phyloP scores from a whole-genome alignment of 2,888 invertebrate species.

The Eledone cirrhosa region DNA sequence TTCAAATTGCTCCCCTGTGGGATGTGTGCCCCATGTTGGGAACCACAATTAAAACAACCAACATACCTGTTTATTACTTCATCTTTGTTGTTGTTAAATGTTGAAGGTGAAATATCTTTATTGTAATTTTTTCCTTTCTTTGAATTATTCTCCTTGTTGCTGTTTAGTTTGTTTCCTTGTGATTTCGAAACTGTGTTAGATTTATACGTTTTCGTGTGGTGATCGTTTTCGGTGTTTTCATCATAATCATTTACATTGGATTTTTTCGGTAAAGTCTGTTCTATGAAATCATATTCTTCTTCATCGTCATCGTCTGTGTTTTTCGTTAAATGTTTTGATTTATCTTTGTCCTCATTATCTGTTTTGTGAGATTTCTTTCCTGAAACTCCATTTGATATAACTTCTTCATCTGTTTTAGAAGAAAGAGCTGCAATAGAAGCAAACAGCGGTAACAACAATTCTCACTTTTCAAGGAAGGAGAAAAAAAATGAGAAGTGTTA shows the following conservation, averaged over 20 bases:
- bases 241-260: constrained; percentile 61
- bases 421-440: constrained; percentile 58
- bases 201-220: constrained; percentile 57
- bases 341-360: constrained; percentile 40
- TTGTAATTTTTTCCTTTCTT: constrained; percentile 57
- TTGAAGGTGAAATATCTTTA: constrained; percentile 52
- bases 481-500: no score
- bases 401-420: constrained; percentile 65
- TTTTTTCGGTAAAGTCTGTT: constrained; percentile 57
- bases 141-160: constrained; percentile 54
- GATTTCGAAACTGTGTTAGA: constrained; percentile 46
- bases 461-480: no score
- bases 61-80: constrained; percentile 48
- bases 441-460: neutral
- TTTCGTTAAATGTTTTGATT: constrained; percentile 35
- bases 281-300: constrained; percentile 61
- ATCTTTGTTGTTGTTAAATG: constrained; percentile 63
- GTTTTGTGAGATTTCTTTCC: constrained; percentile 46
- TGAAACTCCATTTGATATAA: constrained; percentile 65
- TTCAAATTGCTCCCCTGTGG: no score
- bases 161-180: constrained; percentile 56
- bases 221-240: constrained; percentile 60
- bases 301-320: constrained; percentile 48
- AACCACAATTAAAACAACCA: neutral
- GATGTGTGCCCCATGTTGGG: no score